These are phyloP conservation scores for Omphaloscelis lunosa DNA, from an alignment of 2,888 invertebrate genomes.

Conservation along the genomic window DNA sequence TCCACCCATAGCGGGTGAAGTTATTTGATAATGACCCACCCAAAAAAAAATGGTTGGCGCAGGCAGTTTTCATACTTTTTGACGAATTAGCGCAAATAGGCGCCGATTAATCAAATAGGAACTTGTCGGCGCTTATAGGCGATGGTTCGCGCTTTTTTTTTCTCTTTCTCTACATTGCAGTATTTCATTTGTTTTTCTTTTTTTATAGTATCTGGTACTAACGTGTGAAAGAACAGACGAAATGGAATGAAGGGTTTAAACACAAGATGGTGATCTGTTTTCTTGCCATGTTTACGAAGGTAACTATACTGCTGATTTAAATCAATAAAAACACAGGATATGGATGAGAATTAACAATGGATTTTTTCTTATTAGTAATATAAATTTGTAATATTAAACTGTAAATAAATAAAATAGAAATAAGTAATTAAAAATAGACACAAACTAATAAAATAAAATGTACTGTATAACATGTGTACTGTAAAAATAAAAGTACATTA, in stretches of 20 bases:
- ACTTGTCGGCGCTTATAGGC: too few species aligned
- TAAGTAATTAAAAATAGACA: constrained; percentile 1
- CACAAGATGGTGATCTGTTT: not conserved
- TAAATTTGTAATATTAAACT: constrained; percentile 5
- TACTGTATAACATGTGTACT: too few species aligned
- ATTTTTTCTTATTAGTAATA: not conserved
- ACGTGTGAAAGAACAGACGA: not conserved
- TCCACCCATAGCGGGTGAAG: too few species aligned
- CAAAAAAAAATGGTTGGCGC: too few species aligned
- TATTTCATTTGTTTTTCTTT: constrained; percentile 9
- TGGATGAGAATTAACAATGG: not conserved
- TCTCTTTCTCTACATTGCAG: not conserved
- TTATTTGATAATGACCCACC: too few species aligned
- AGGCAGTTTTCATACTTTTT: too few species aligned
- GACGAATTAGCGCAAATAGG: too few species aligned
- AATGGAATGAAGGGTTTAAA: not conserved
- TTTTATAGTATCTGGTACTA: constrained; percentile 46
- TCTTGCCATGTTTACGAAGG: not conserved
- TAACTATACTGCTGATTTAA: not conserved
- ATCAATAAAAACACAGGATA: not conserved
- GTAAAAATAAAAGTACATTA: too few species aligned
- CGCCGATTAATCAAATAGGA: too few species aligned
- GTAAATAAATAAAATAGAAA: constrained; percentile 33
- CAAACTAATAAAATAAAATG: not conserved
- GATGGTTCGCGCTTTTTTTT: too few species aligned